Conservation (phyloP, 2,888 invertebrate genomes). For the Cremastinae sp. region DNA sequence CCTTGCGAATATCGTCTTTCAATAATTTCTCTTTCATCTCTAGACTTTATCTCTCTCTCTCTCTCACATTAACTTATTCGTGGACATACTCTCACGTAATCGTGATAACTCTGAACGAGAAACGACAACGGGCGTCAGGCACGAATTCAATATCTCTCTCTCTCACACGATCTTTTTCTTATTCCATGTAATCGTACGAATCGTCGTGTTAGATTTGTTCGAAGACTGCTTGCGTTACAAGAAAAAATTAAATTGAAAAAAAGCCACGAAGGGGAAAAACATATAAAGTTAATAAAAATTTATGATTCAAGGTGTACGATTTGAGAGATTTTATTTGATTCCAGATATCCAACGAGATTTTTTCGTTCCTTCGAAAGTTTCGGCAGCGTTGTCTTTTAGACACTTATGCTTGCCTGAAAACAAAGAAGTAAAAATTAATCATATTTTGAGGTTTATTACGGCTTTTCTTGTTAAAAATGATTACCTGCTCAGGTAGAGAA, state of each 20-base stretch:
- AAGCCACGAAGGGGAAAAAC: no score
- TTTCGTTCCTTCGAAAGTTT: background rate
- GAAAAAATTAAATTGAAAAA: slow-evolving; percentile 49
- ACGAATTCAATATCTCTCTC: slow-evolving; percentile 29
- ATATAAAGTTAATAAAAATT: slow-evolving; percentile 73
- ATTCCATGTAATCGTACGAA: slow-evolving; percentile 73
- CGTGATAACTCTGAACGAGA: slow-evolving; percentile 35
- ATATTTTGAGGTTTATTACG: no score
- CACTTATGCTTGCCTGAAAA: slow-evolving; percentile 60
- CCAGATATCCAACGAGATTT: no score
- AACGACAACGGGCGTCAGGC: slow-evolving; percentile 37
- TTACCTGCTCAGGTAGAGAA: slow-evolving; percentile 60
- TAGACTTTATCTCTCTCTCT: slow-evolving; percentile 33
- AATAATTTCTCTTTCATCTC: slow-evolving; percentile 41
- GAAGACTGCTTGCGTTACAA: slow-evolving; percentile 78
- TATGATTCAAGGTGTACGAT: slow-evolving; percentile 60
- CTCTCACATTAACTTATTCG: slow-evolving; percentile 40
- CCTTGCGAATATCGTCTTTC: slow-evolving; percentile 57
- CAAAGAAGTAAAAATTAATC: background rate
- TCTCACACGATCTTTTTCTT: slow-evolving; percentile 59
- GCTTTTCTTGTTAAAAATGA: background rate
- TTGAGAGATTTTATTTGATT: background rate
- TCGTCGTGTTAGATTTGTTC: slow-evolving; percentile 75
- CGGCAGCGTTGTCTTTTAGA: slow-evolving; percentile 13
- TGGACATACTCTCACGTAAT: slow-evolving; percentile 8